These are phyloP conservation scores for Macrophya annulata DNA, from an alignment of 2,888 invertebrate genomes.

Conservation along the genomic window DNA sequence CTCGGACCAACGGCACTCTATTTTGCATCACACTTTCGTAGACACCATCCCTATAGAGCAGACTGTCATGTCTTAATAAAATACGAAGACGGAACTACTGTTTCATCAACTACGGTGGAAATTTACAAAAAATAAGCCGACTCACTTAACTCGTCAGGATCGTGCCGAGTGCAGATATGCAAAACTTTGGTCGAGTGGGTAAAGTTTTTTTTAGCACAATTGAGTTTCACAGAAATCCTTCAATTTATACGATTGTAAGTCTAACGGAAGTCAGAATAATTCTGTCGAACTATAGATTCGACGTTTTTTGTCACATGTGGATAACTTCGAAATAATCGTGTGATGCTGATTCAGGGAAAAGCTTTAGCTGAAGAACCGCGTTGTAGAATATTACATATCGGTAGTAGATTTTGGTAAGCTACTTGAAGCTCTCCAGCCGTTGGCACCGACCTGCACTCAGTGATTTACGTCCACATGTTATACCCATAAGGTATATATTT, in stretches of 20 bases:
- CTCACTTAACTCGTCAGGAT: not conserved
- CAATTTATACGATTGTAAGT: not conserved
- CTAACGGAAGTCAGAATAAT: not conserved
- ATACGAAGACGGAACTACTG: not conserved
- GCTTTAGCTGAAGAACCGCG: not conserved
- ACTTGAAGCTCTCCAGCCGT: constrained; percentile 1
- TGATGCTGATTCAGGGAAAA: not conserved
- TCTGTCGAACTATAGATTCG: not conserved
- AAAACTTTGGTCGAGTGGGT: not conserved
- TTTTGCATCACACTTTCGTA: not conserved
- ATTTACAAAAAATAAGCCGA: not conserved
- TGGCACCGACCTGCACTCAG: constrained; percentile 21
- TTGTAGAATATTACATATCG: constrained; percentile 1
- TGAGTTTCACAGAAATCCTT: not conserved
- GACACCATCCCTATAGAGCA: not conserved
- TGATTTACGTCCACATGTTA: not conserved
- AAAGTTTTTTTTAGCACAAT: not conserved
- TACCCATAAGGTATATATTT: not conserved
- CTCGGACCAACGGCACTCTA: not conserved
- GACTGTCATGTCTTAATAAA: not conserved
- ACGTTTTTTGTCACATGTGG: not conserved
- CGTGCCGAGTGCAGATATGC: not conserved
- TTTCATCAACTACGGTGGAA: not conserved
- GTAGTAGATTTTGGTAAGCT: constrained; percentile 3
- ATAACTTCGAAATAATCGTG: not conserved